Evolutionary conservation across 2,113 vertebrate genomes (phyloP).

Genomic region (Triplophysa tibetana): DNA sequence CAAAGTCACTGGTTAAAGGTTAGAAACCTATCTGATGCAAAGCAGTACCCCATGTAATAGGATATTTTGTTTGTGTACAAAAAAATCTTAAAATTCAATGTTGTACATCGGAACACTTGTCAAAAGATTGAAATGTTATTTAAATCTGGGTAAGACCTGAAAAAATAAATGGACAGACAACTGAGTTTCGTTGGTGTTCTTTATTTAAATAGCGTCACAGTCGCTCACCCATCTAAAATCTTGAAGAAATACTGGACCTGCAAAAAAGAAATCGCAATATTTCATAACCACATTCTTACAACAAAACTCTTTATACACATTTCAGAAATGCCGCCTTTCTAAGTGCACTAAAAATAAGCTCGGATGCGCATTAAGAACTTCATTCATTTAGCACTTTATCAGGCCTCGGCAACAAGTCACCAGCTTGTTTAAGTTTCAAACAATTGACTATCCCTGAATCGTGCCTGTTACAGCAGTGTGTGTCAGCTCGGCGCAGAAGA

Average conservation of each 20-base stretch:
- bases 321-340: not conserved
- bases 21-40: slow-evolving; percentile 90
- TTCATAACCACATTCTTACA: not conserved
- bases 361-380: not conserved
- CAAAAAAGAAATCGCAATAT: slow-evolving; percentile 45
- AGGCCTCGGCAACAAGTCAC: not conserved
- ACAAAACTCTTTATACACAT: no score
- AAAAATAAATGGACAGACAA: slow-evolving; percentile 75
- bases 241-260: slow-evolving; percentile 97
- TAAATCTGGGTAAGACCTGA: slow-evolving; percentile 90
- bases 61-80: slow-evolving; percentile 81
- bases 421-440: slow-evolving; percentile 37
- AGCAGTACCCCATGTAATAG: slow-evolving; percentile 93
- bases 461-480: not conserved
- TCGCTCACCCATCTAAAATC: slow-evolving; percentile 80
- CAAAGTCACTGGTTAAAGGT: slow-evolving; percentile 97
- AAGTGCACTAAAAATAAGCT: not conserved
- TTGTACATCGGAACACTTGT: slow-evolving; percentile 88
- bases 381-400: slow-evolving; percentile 13
- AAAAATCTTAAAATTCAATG: slow-evolving; percentile 85
- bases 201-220: slow-evolving; percentile 49
- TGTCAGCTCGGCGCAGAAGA: slow-evolving; percentile 10
- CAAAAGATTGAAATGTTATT: slow-evolving; percentile 94
- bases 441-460: slow-evolving; percentile 38
- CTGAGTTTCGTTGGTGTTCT: slow-evolving; percentile 56